Conservation (phyloP, 2,888 invertebrate species). For the Pristionchus exspectatus region DNA sequence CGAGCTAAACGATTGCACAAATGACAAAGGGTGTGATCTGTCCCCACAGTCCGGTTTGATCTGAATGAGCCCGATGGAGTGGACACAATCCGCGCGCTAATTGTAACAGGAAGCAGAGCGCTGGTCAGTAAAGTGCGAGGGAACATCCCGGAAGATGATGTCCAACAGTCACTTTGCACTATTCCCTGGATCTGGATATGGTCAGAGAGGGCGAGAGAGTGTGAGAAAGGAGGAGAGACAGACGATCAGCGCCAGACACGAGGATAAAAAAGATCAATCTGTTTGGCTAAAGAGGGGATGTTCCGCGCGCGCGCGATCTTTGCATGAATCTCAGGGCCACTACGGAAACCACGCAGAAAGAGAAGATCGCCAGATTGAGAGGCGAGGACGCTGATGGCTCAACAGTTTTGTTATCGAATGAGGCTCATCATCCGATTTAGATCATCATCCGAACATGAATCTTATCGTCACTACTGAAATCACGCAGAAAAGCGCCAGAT, state of each 20-base stretch:
- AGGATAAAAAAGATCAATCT: neutral
- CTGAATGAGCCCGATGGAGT: neutral
- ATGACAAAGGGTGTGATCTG: neutral
- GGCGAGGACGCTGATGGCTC: neutral
- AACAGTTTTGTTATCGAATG: too few relatives aligned
- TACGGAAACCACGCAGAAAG: neutral
- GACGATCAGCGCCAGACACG: neutral
- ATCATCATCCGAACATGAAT: too few relatives aligned
- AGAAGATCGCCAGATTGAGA: neutral
- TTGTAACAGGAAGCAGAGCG: neutral
- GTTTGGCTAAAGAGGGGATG: constrained; percentile 1
- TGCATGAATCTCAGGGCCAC: neutral
- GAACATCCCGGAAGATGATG: neutral
- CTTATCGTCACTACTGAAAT: too few relatives aligned
- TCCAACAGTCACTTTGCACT: neutral
- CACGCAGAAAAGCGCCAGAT: too few relatives aligned
- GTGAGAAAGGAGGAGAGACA: neutral
- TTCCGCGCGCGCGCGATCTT: neutral
- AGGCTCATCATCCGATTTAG: too few relatives aligned
- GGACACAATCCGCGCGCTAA: neutral
- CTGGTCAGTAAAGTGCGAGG: neutral
- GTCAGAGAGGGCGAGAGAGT: neutral
- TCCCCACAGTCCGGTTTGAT: neutral
- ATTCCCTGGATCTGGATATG: neutral
- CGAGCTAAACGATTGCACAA: too few relatives aligned